Base-by-base conservation (phyloP, 2,888 invertebrate genomes). In the Plebejus anna region DNA sequence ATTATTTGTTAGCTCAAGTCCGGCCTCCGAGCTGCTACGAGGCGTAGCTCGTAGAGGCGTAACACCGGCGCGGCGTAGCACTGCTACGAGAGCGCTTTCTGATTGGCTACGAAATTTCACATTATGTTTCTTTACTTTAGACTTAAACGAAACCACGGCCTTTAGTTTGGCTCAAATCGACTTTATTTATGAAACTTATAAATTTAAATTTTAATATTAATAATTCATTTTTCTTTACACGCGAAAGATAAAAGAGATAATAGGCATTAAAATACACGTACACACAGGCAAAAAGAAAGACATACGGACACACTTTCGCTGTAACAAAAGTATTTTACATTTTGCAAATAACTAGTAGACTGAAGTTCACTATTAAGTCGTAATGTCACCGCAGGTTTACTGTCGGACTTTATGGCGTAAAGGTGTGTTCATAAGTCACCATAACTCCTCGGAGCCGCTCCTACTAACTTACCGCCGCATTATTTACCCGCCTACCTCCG, bases 401-500 rank as follows among this genome's bases (percentile, higher is more conserved):
- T 66, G 66, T 66, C 32, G 66, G 66, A 66, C 32, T 66, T 66
- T 66, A 66, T 2, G 32, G 66, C 66, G 66, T 66, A 66, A 66
- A 66, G 66, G 66, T 66, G 66, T 66, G 66, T 32, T 66, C 66
- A 66, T 66, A 66, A 66, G 66, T 66, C 66, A 66, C 66, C 66
- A 32, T 66, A 66, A 66, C 66, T 66, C 32, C 32, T 66, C 66
- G 32, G 66, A 36, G 66, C 66, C 66, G 66, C 66, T 66, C 66
- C 66, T 66, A 66, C 66, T 66, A 32, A 66, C 66, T 66, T 66
- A 36, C 66, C 13, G 66, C 32, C 32, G 66, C 81, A 82, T 88
- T 85, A 86, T 86, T 88, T 78, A 79, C 78, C 76, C 75, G 66
- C 72, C 75, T 76, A 77, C 80, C 79, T n/a, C n/a, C n/a, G n/a